Percentiles rank a stretch among this genome's conserved stretches.
These are phyloP conservation scores for Sterrhoptilus dennistouni DNA, from an alignment of 2,113 vertebrate species.

Conservation along the genomic window DNA sequence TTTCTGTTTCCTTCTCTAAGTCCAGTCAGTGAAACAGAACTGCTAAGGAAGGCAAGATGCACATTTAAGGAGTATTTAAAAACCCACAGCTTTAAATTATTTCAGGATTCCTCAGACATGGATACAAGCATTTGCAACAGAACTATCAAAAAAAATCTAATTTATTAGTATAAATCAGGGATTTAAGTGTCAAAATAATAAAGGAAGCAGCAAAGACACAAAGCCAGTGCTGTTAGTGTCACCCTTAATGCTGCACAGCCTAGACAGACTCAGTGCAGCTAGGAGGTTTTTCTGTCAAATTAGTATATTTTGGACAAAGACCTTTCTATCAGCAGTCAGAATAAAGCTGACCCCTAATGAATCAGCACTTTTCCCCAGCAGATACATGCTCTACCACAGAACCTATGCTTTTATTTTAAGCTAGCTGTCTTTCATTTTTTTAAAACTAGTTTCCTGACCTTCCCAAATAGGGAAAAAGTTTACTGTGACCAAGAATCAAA, in stretches of 20 bases:
- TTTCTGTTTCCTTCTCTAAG: not conserved
- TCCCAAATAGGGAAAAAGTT: not conserved
- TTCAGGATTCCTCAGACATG: not conserved
- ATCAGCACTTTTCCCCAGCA: not conserved
- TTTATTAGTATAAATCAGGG: not conserved
- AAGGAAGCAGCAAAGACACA: not conserved
- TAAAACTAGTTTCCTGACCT: not conserved
- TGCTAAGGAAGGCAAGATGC: not conserved
- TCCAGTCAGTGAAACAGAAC: not conserved
- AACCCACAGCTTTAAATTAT: not conserved
- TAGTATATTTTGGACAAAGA: not conserved
- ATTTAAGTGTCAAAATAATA: not conserved
- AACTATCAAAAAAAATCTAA: not conserved
- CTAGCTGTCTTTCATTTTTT: not conserved
- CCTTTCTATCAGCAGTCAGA: not conserved
- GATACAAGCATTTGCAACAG: not conserved
- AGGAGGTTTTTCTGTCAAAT: not conserved
- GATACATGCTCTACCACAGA: not conserved
- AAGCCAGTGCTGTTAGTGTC: not conserved
- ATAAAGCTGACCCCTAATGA: not conserved
- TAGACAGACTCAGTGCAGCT: not conserved
- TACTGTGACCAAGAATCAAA: not conserved
- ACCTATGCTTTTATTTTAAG: not conserved
- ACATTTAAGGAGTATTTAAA: not conserved
- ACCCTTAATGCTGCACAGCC: not conserved